These are phyloP conservation scores for Euura lappo DNA, from an alignment of 1,140 invertebrate genomes.

Conservation along the genomic window DNA sequence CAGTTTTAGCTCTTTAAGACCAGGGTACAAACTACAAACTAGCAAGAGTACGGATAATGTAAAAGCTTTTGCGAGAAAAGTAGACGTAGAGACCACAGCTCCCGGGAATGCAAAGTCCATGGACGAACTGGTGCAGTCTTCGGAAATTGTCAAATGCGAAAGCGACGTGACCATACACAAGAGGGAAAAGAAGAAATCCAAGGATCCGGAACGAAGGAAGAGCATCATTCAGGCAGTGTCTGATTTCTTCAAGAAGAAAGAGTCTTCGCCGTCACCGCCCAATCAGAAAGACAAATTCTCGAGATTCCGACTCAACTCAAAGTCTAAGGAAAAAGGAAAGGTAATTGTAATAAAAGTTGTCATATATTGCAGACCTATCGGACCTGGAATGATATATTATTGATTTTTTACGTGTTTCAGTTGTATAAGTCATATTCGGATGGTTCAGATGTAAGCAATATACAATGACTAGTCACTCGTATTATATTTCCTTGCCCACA, in stretches of 20 bases:
- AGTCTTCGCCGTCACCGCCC: constrained; percentile 52
- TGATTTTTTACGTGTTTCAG: constrained; percentile 53
- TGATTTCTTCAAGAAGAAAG: constrained; percentile 77
- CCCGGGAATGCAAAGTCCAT: constrained; percentile 50
- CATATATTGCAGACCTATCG: constrained; percentile 13
- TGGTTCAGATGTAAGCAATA: constrained; percentile 61
- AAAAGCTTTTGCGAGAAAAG: constrained; percentile 42
- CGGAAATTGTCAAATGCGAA: constrained; percentile 17
- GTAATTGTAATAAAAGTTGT: constrained; percentile 52
- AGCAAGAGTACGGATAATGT: constrained; percentile 58
- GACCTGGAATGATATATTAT: constrained; percentile 17
- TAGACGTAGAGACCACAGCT: constrained; percentile 35
- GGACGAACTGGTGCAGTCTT: constrained; percentile 44
- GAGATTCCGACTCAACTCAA: constrained; percentile 68
- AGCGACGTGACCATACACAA: constrained; percentile 28
- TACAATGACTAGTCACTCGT: constrained; percentile 41
- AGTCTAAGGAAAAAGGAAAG: constrained; percentile 73
- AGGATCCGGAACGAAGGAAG: constrained; percentile 75
- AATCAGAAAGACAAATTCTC: constrained; percentile 63
- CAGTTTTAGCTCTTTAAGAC: constrained; percentile 41
- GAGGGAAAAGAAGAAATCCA: constrained; percentile 59
- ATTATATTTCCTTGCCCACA: constrained; percentile 38
- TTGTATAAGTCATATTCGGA: constrained; percentile 59
- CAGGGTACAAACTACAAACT: constrained; percentile 42
- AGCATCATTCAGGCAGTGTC: constrained; percentile 86